Base-by-base conservation (phyloP, 1,140 invertebrate genomes). In the Meloidogyne exigua region DNA sequence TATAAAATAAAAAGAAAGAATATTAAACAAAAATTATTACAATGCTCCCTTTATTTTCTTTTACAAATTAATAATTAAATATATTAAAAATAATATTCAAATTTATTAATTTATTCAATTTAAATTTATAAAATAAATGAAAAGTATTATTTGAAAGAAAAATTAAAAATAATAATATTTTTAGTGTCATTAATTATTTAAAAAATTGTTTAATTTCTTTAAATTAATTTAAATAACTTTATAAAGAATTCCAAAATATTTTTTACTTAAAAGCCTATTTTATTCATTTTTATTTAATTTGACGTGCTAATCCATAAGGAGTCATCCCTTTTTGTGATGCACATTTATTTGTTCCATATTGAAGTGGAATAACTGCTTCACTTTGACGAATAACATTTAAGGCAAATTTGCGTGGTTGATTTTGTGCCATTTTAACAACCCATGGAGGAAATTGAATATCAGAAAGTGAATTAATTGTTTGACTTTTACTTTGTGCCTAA, bases 251-350 rank as follows among this genome's bases (percentile, higher is more conserved):
- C 9, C 11, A 69, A 69, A 32, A 69, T 12, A 23, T 9, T 23
- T 18, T 23, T 23, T 9, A 23, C 15, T 68, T 36, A 7, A n/a
- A n/a, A n/a, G n/a, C n/a, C n/a, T n/a, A n/a, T n/a, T 5, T n/a
- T 68, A 18, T 25, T 13, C 18, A 68, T 42, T 23, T 42, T 42
- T 42, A 68, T 42, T 68, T 83, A 75, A 90, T 90, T 84, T 90
- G 90, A 65, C 90, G 79, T 9, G 88, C 84, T 64, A 90, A 88
- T 21, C 90, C 90, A 82, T 91, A 90, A 13, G 90, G 89, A 26
- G 88, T 90, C 90, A 91, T 91, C 77, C 90, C 90, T 32, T 89
- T 81, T 76, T 90, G 90, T 23, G 88, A 89, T 10, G 90, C 90
- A 36, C 90, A 89, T 81, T 89, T 88, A 83, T 91, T 90, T 64